These are phyloP conservation scores for Tiphia femorata DNA, from an alignment of 2,888 invertebrate species.

Conservation along the genomic window DNA sequence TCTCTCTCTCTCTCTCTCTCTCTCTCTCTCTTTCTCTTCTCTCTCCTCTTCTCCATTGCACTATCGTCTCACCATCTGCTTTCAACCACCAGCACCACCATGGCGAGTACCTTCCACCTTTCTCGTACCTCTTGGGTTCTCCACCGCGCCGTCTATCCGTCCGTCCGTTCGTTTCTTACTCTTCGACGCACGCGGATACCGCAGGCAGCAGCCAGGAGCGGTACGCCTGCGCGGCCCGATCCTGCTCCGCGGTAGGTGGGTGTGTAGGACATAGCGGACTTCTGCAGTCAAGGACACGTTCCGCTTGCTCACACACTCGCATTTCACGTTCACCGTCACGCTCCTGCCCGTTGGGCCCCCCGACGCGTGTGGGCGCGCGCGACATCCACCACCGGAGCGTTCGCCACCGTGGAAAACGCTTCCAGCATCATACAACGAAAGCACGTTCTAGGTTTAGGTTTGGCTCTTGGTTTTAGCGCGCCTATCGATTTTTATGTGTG, in stretches of 20 bases:
- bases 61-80: not conserved
- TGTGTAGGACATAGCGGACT: conserved; percentile 56
- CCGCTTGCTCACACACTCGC: conserved; percentile 45
- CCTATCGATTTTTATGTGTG: too few species aligned
- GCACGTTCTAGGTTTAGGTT: too few species aligned
- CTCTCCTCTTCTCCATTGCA: not conserved
- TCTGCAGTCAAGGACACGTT: conserved; percentile 55
- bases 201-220: conserved; percentile 5
- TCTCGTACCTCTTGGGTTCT: too few species aligned
- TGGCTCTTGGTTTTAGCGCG: too few species aligned
- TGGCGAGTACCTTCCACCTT: too few species aligned
- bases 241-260: conserved; percentile 43
- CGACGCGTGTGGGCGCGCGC: too few species aligned
- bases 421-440: too few species aligned
- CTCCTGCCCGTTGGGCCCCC: too few species aligned
- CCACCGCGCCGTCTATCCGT: not conserved
- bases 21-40: not conserved
- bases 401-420: too few species aligned
- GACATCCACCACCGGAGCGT: too few species aligned
- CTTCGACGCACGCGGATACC: conserved; percentile 2
- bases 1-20: not conserved
- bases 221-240: conserved; percentile 13
- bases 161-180: conserved; percentile 9
- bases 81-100: too few species aligned
- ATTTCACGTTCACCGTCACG: conserved; percentile 26